Evolutionary conservation across 2,797 vertebrate species (phyloP).

Genomic region (Dromococcyx pavoninus): DNA sequence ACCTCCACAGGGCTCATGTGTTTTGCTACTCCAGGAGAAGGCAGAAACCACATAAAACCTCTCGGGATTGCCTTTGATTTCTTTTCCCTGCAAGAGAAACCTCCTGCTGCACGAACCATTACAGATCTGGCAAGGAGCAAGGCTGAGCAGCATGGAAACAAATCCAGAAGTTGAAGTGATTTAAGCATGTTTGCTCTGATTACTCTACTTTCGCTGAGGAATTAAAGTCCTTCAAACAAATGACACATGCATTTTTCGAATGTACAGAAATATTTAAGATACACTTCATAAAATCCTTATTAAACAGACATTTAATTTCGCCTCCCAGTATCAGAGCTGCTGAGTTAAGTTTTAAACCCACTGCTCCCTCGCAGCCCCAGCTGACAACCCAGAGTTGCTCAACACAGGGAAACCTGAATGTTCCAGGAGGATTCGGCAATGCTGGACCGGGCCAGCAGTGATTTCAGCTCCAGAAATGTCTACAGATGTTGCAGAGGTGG

Average conservation of each 20-base stretch:
- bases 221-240: not conserved
- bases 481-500: not conserved
- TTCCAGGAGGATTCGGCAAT: too few relatives aligned
- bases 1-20: not conserved
- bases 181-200: not conserved
- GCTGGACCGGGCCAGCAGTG: rapidly evolving
- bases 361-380: not conserved
- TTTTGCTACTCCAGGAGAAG: not conserved
- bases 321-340: not conserved
- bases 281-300: not conserved
- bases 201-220: not conserved
- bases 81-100: not conserved
- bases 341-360: not conserved
- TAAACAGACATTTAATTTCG: not conserved
- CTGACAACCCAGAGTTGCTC: too few relatives aligned
- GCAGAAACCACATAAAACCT: not conserved
- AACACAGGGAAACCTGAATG: too few relatives aligned
- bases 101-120: rapidly evolving
- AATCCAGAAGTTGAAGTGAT: not conserved
- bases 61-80: rapidly evolving
- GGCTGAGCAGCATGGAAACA: not conserved
- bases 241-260: rapidly evolving
- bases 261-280: rapidly evolving
- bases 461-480: not conserved
- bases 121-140: too few relatives aligned